These are phyloP conservation scores for Platysternon megacephalum DNA, from an alignment of 2,113 vertebrate genomes.

Conservation along the genomic window DNA sequence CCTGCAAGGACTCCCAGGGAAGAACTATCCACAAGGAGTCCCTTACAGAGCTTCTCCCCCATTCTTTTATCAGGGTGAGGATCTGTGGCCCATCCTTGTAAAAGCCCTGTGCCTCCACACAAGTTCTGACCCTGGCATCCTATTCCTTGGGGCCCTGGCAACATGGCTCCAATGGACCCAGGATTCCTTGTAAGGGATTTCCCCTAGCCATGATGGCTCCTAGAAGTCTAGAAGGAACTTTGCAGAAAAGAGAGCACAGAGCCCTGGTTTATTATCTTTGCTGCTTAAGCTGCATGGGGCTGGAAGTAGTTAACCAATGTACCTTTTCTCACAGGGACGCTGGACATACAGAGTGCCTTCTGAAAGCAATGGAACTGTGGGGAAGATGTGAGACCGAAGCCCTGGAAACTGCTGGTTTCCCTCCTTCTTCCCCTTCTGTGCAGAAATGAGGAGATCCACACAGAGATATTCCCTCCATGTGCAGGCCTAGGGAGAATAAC, in stretches of 20 bases:
- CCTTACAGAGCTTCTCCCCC: not conserved
- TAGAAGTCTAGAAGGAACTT: not conserved
- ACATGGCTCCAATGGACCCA: not conserved
- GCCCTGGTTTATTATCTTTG: not conserved
- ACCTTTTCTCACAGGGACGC: not conserved
- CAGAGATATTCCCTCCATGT: not conserved
- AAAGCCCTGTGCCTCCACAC: not conserved
- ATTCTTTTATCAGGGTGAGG: not conserved
- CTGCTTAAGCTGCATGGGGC: fast-evolving
- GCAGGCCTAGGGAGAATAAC: fast-evolving
- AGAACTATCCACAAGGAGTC: not conserved
- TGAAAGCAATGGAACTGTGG: fast-evolving
- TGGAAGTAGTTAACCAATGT: not conserved
- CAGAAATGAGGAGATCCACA: not conserved
- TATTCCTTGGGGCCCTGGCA: not conserved
- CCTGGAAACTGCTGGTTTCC: not conserved
- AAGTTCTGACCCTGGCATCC: not conserved
- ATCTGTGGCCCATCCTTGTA: not conserved
- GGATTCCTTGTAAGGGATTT: not conserved
- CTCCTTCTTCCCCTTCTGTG: fast-evolving
- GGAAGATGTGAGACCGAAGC: not conserved
- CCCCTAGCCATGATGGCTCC: not conserved
- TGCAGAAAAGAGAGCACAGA: not conserved
- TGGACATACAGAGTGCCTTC: not conserved
- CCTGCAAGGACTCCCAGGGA: not conserved